Evolutionary conservation across 2,113 vertebrate species (phyloP).

Genomic region (Colistium nudipinnis): DNA sequence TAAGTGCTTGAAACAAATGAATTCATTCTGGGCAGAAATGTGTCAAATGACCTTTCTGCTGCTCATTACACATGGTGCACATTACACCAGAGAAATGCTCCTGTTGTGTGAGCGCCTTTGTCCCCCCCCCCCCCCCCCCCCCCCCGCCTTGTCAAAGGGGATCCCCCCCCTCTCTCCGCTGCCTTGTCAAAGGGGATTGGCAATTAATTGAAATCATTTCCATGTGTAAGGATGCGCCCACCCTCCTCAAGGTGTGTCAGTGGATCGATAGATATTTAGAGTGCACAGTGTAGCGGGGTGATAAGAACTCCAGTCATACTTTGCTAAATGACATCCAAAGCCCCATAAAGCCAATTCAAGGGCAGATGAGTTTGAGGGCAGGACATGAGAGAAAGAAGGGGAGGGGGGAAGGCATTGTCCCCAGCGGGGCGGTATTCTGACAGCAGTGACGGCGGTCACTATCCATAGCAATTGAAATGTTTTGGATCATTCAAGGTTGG

Average conservation of each 20-base stretch:
- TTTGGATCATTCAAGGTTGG: slow-evolving; percentile 77
- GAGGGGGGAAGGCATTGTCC: slow-evolving; percentile 54
- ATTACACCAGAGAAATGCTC: slow-evolving; percentile 74
- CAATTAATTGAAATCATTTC: slow-evolving; percentile 84
- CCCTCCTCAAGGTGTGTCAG: slow-evolving; percentile 72
- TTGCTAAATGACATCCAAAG: slow-evolving; percentile 76
- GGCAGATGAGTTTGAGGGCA: slow-evolving; percentile 68
- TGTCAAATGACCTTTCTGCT: slow-evolving; percentile 83
- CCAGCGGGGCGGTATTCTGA: slow-evolving; percentile 65
- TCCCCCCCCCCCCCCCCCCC: slow-evolving; percentile 33
- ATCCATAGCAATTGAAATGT: slow-evolving; percentile 73
- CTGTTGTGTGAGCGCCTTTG: slow-evolving; percentile 75
- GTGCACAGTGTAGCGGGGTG: slow-evolving; percentile 70
- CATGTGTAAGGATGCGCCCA: slow-evolving; percentile 75
- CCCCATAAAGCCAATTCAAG: slow-evolving; percentile 74
- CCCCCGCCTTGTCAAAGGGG: slow-evolving; percentile 68
- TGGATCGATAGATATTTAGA: slow-evolving; percentile 81
- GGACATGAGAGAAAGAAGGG: slow-evolving; percentile 49
- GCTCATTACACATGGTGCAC: slow-evolving; percentile 78
- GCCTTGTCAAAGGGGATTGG: slow-evolving; percentile 73
- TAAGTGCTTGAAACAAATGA: slow-evolving; percentile 82
- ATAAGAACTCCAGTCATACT: slow-evolving; percentile 78
- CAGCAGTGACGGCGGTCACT: slow-evolving; percentile 63
- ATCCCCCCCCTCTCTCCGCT: slow-evolving; percentile 42
- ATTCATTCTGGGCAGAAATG: slow-evolving; percentile 82